Evolutionary conservation across 2,797 vertebrate species (phyloP).

Genomic region (Epinephelus awoara): DNA sequence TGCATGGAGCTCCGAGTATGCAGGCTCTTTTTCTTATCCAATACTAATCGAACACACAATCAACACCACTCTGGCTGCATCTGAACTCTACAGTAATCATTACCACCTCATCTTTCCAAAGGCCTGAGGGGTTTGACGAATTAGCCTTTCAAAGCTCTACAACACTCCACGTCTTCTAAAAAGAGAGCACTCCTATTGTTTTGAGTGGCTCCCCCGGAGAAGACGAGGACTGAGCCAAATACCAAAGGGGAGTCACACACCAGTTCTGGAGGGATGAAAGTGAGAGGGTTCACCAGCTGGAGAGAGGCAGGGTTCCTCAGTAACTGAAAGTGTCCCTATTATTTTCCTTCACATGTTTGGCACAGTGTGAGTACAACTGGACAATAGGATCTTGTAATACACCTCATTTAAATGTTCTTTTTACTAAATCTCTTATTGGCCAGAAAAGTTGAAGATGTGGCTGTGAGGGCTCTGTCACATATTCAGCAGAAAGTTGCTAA

Average conservation of each 20-base stretch:
- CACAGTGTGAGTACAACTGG: conserved; percentile 1
- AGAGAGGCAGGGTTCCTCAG: not conserved
- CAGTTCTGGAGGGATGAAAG: not conserved
- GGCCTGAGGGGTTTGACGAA: not conserved
- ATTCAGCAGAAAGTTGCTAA: conserved; percentile 1
- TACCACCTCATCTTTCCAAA: conserved; percentile 10
- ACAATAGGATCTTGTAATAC: conserved; percentile 32
- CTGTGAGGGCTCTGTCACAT: conserved; percentile 1
- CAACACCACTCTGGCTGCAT: not conserved
- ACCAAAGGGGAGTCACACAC: not conserved
- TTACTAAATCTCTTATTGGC: conserved; percentile 22
- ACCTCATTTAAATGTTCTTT: conserved; percentile 50
- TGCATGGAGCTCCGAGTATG: too few species aligned
- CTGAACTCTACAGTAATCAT: conserved; percentile 10
- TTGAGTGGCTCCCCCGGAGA: conserved; percentile 4
- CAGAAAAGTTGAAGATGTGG: conserved; percentile 1
- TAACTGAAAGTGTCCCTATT: conserved; percentile 17
- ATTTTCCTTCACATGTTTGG: conserved; percentile 10
- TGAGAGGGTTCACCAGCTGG: not conserved
- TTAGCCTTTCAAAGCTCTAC: not conserved
- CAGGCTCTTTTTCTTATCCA: too few species aligned
- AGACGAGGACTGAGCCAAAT: conserved; percentile 2
- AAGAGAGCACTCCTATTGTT: conserved; percentile 1
- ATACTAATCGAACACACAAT: not conserved
- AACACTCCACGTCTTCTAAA: not conserved